A percentile compares a stretch with the other conserved stretches of the same genome.
These are phyloP conservation scores for Platypus cylindrus DNA, from an alignment of 2,888 invertebrate genomes.

Conservation along the genomic window DNA sequence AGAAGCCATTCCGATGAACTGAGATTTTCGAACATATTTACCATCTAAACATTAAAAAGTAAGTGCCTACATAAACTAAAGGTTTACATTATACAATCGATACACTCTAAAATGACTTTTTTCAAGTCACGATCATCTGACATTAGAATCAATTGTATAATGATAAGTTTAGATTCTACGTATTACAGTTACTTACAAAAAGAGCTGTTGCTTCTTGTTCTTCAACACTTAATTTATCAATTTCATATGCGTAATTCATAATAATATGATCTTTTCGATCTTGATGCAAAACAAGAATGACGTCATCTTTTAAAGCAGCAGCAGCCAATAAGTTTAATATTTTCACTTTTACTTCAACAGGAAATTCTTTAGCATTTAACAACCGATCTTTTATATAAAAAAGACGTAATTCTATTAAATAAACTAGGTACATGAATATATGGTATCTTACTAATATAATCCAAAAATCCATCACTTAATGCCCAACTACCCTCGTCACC, in stretches of 20 bases:
- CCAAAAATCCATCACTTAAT: constrained; percentile 74
- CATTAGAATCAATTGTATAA: no score
- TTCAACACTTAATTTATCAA: constrained; percentile 58
- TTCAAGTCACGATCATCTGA: no score
- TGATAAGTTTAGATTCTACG: neutral
- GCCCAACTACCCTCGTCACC: constrained; percentile 90
- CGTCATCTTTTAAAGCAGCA: constrained; percentile 77
- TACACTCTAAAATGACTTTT: no score
- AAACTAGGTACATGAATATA: neutral
- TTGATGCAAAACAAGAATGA: constrained; percentile 79
- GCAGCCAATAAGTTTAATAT: constrained; percentile 60
- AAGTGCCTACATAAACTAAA: neutral
- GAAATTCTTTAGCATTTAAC: constrained; percentile 46
- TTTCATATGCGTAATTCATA: constrained; percentile 73
- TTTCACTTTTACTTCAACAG: constrained; percentile 48
- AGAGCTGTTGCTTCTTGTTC: constrained; percentile 71
- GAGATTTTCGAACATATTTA: constrained; percentile 80
- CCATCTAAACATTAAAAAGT: constrained; percentile 47
- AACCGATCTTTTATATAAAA: no score
- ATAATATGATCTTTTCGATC: constrained; percentile 79
- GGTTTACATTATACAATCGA: no score
- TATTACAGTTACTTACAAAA: constrained; percentile 66
- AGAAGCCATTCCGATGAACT: constrained; percentile 86
- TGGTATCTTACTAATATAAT: constrained; percentile 55
- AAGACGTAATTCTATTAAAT: no score